These are phyloP conservation scores for Heliconius melpomene DNA, from an alignment of 1,140 invertebrate genomes.

Conservation along the genomic window DNA sequence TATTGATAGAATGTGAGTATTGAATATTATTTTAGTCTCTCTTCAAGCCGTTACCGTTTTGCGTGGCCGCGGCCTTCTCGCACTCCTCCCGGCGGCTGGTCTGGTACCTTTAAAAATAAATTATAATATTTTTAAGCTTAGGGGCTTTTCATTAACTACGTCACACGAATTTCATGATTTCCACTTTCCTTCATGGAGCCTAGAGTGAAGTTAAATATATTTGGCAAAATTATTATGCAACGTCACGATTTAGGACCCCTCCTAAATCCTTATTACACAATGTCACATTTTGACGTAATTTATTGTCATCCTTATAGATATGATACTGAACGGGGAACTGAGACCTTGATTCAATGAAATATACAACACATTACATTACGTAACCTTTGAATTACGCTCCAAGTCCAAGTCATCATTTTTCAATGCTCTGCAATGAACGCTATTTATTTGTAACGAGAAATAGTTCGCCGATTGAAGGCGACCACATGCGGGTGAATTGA, in stretches of 20 bases:
- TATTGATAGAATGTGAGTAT: slow-evolving; percentile 7
- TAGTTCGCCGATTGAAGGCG: slow-evolving; percentile 3
- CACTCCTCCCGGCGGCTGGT: slow-evolving; percentile 82
- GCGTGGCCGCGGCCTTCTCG: slow-evolving; percentile 71
- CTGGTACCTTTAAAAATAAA: slow-evolving; percentile 76
- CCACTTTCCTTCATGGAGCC: too few relatives aligned
- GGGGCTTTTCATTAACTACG: too few relatives aligned
- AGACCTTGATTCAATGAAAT: neutral
- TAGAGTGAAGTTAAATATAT: too few relatives aligned
- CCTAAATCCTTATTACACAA: too few relatives aligned
- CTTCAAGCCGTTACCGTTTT: slow-evolving; percentile 84
- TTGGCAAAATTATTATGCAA: too few relatives aligned
- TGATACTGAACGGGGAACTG: neutral
- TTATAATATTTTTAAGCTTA: neutral
- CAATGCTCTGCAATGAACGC: neutral
- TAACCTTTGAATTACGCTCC: neutral
- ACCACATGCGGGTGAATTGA: slow-evolving; percentile 26
- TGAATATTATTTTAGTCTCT: slow-evolving; percentile 70
- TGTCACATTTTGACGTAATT: too few relatives aligned
- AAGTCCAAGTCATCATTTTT: slow-evolving; percentile 7
- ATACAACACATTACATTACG: slow-evolving; percentile 14
- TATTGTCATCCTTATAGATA: neutral
- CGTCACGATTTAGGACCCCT: too few relatives aligned
- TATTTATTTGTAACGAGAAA: slow-evolving; percentile 8
- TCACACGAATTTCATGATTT: too few relatives aligned